Base-by-base conservation (phyloP, 2,888 invertebrate species). In the Ophioninae sp. region DNA sequence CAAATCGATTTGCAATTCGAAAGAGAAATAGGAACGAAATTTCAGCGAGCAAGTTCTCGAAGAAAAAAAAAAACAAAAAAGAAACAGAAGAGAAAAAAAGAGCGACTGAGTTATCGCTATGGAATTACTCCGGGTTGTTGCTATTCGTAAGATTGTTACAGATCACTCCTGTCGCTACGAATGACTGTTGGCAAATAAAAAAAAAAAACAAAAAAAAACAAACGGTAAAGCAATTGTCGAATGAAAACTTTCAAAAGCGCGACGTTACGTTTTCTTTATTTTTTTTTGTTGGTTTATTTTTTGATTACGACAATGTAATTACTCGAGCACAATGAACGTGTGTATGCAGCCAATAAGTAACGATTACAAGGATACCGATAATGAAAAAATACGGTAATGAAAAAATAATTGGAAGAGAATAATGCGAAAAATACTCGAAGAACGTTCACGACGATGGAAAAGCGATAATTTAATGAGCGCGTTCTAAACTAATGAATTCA, bases 71-170 rank as follows among this genome's bases (percentile, higher is more conserved):
- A 51, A n/a, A 39, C 73, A 69, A 37, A 39, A 75, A 10, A 20
- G 56, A 6, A 59, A 23, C 22, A 51, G 68, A n/a, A n/a, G 30
- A 37, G 6, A 64, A 56, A 37, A 30, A 63, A 80, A 63, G 9
- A 13, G 84, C 84, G 87, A 87, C 84, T 88, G 86, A 88, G 87
- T 89, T 90, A 87, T 91, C 88, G 88, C 90, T 86, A 87, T 83
- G 89, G 91, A 90, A 86, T 90, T 90, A 89, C 89, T 88, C 90
- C 90, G 88, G 90, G 92, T 91, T 92, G 92, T 92, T 92, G 90
- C 91, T 92, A 91, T 90, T 91, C 91, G 89, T 92, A 92, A 92
- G 92, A 91, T 91, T 92, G 91, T 92, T 92, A 91, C 90, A 90
- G 75, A 84, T 89, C 90, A 87, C 90, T 92, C 91, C 92, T 91